Evolutionary conservation across 2,888 invertebrate genomes (phyloP).

Genomic region (Idaea biselata): DNA sequence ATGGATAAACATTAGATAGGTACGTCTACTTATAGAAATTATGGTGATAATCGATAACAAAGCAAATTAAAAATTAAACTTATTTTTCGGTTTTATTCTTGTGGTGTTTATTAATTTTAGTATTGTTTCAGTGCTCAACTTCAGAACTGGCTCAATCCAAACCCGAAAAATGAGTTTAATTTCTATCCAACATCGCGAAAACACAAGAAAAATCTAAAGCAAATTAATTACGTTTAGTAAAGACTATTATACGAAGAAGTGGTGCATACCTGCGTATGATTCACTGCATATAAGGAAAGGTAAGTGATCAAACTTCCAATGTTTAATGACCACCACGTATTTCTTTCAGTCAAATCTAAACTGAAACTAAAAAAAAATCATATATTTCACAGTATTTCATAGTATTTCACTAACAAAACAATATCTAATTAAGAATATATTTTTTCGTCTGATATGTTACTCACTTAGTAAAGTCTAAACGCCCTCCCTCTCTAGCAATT

Average conservation of each 20-base stretch:
- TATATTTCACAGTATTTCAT: no score
- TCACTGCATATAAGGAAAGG: conserved; percentile 90
- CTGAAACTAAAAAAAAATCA: conserved; percentile 82
- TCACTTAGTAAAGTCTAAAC: conserved; percentile 86
- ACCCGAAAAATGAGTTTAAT: no score
- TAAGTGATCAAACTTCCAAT: conserved; percentile 90
- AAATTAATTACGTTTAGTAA: no score
- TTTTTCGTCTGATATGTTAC: conserved; percentile 17
- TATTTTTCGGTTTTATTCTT: no score
- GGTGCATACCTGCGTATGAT: conserved; percentile 84
- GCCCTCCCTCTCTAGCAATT: conserved; percentile 84
- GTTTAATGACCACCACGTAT: conserved; percentile 89
- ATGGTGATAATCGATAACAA: no score
- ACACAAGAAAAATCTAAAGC: no score
- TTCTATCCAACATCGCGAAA: no score
- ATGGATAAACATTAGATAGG: neutral
- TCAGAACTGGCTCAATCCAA: no score
- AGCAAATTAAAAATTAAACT: no score
- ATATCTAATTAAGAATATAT: neutral
- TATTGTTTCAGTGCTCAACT: no score
- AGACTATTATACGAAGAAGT: conserved; percentile 6
- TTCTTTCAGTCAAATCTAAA: conserved; percentile 88
- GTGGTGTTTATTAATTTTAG: no score
- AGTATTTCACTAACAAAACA: neutral
- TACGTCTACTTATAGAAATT: neutral